These are phyloP conservation scores for Dicyema japonicum DNA, from an alignment of 1,140 invertebrate species.

Conservation along the genomic window DNA sequence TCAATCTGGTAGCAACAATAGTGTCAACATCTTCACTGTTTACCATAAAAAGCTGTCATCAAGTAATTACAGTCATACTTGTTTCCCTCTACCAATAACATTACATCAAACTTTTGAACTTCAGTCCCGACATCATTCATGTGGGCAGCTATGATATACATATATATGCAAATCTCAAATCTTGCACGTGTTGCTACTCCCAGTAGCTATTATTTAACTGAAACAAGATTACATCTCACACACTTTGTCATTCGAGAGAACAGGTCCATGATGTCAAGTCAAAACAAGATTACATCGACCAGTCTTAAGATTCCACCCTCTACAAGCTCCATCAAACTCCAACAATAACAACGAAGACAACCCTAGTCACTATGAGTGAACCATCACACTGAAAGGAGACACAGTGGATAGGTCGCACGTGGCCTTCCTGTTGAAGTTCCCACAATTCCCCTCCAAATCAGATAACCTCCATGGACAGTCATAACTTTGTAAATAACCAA, in stretches of 20 bases:
- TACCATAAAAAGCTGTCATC: slow-evolving; percentile 61
- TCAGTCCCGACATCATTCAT: slow-evolving; percentile 51
- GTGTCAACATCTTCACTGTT: slow-evolving; percentile 88
- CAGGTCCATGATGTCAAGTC: slow-evolving; percentile 67
- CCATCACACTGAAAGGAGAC: slow-evolving; percentile 73
- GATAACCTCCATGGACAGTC: slow-evolving; percentile 82
- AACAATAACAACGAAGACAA: too few species aligned
- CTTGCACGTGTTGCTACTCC: slow-evolving; percentile 57
- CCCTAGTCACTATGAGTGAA: slow-evolving; percentile 57
- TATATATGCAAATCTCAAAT: slow-evolving; percentile 65
- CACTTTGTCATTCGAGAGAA: slow-evolving; percentile 56
- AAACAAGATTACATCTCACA: slow-evolving; percentile 19
- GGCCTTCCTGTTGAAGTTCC: slow-evolving; percentile 85
- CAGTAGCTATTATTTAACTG: slow-evolving; percentile 56
- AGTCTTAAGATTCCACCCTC: slow-evolving; percentile 83
- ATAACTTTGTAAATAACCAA: slow-evolving; percentile 27
- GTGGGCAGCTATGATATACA: slow-evolving; percentile 81
- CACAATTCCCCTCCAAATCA: slow-evolving; percentile 63
- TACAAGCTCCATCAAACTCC: slow-evolving; percentile 63
- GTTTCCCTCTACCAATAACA: not conserved
- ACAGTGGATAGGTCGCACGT: slow-evolving; percentile 68
- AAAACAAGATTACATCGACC: slow-evolving; percentile 92
- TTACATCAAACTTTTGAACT: slow-evolving; percentile 31
- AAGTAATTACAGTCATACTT: slow-evolving; percentile 34
- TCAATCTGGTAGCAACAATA: slow-evolving; percentile 68